Percentiles rank a stretch among this genome's conserved stretches.
These are phyloP conservation scores for Enteromius fasciolatus DNA, from an alignment of 2,797 vertebrate species.

Conservation along the genomic window DNA sequence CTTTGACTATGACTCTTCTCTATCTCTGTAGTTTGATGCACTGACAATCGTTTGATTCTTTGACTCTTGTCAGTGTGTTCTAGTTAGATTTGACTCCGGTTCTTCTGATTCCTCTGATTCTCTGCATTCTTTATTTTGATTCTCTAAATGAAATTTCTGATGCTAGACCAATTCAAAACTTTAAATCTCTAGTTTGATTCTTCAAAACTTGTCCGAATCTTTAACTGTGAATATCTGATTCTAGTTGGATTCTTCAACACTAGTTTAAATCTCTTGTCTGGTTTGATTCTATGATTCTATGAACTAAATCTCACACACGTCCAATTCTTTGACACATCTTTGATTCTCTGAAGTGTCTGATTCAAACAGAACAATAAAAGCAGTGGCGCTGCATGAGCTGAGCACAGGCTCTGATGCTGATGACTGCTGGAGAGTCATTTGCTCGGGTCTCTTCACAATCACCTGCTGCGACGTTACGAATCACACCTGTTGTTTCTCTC, in stretches of 20 bases:
- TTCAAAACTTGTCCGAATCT: neutral
- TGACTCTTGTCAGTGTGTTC: neutral
- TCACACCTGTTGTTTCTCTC: conserved; percentile 15
- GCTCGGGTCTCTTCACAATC: neutral
- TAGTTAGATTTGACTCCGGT: too few species aligned
- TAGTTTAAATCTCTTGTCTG: neutral
- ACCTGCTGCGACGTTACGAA: neutral
- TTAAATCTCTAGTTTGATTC: neutral
- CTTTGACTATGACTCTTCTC: neutral
- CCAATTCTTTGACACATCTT: neutral
- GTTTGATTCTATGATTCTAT: neutral
- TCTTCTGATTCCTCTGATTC: too few species aligned
- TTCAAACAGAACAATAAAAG: neutral
- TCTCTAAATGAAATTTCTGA: too few species aligned
- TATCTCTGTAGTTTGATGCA: neutral
- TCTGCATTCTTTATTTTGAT: too few species aligned
- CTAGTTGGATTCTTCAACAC: neutral
- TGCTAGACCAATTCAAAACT: too few species aligned
- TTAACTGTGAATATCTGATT: neutral
- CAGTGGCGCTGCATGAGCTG: neutral
- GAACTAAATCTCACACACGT: neutral
- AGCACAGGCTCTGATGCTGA: neutral
- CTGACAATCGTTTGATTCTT: neutral
- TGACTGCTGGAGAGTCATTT: neutral
- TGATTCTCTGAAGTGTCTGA: neutral